Evolutionary conservation across 1,140 invertebrate genomes (phyloP), one percentile per base, ranked within the genome.

Genomic region (Brachionus asplanchnoidis): DNA sequence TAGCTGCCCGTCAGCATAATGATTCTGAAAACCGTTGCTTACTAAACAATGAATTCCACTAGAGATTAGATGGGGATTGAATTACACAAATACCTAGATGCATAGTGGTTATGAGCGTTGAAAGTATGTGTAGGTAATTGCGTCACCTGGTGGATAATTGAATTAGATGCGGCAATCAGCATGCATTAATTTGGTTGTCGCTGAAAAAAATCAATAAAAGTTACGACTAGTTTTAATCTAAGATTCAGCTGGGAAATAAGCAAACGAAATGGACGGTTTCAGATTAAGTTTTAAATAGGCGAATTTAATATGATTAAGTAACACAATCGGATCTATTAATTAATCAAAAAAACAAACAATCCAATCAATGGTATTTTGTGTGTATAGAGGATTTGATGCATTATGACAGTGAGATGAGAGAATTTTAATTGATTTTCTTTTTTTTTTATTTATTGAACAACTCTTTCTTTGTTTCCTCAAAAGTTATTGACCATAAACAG

Each of bases 251-350:
- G 66, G 66, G 66, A 68, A 68, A 68, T 68, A 26, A 60, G 20
- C 53, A 20, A 60, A 26, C 17, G 53, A 26, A 60, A 60, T 60
- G 9, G 9, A 26, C 20, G 53, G 53, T 60, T 60, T 20, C 53
- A 60, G 53, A 60, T 60, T 60, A 60, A 68, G 66, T 68, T 68
- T 40, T 68, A 32, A n/a, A 14, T 68, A 32, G 14, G 32, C 32
- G 66, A 36, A 32, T 68, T n/a, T 28, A 32, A 68, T 68, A 68
- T 68, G 66, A 68, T 68, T 68, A 68, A 68, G 36, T 68, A 68
- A 68, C 66, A 32, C 26, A 68, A 68, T 68, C 66, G 66, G 66
- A 68, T 68, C 26, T 68, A 68, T 68, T 68, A 68, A 68, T 68
- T 68, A 68, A 68, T 68, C 66, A 32, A 32, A 26, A 32, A 68